These are phyloP conservation scores for Periophthalmodon schlosseri DNA, from an alignment of 2,113 vertebrate genomes.

Conservation along the genomic window DNA sequence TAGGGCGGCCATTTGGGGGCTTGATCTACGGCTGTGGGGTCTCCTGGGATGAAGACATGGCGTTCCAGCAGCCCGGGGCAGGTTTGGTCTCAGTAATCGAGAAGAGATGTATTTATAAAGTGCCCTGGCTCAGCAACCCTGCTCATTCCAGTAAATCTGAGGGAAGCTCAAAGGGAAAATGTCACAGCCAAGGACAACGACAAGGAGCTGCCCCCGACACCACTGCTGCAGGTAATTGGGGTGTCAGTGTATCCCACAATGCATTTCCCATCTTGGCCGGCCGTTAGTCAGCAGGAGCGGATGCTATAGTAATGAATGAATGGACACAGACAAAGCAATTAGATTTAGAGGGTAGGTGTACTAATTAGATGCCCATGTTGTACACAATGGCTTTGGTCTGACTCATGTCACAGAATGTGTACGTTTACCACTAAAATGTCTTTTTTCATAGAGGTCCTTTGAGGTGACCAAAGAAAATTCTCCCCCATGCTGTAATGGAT, in stretches of 20 bases:
- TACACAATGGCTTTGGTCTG: too few species aligned
- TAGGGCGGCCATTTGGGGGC: constrained; percentile 63
- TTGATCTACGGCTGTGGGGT: constrained; percentile 72
- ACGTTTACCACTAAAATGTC: neutral
- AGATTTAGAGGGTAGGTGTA: neutral
- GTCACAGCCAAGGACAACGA: constrained; percentile 76
- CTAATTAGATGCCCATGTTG: neutral
- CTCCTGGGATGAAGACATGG: constrained; percentile 75
- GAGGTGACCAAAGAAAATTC: neutral
- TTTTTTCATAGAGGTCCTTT: neutral
- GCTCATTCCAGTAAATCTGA: constrained; percentile 77
- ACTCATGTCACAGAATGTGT: neutral
- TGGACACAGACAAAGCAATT: neutral
- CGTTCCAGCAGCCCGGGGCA: constrained; percentile 51
- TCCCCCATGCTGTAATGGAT: neutral
- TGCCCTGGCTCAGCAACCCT: constrained; percentile 70
- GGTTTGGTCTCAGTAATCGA: constrained; percentile 69
- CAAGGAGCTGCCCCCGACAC: constrained; percentile 61
- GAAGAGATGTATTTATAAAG: constrained; percentile 80
- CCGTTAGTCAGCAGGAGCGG: constrained; percentile 25
- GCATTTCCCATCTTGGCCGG: constrained; percentile 41
- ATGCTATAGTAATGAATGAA: neutral
- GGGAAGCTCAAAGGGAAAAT: constrained; percentile 69
- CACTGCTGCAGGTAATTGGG: constrained; percentile 63
- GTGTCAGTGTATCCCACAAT: constrained; percentile 60